Evolutionary conservation across 1,140 invertebrate species (phyloP).

Genomic region (Heliconius himera): DNA sequence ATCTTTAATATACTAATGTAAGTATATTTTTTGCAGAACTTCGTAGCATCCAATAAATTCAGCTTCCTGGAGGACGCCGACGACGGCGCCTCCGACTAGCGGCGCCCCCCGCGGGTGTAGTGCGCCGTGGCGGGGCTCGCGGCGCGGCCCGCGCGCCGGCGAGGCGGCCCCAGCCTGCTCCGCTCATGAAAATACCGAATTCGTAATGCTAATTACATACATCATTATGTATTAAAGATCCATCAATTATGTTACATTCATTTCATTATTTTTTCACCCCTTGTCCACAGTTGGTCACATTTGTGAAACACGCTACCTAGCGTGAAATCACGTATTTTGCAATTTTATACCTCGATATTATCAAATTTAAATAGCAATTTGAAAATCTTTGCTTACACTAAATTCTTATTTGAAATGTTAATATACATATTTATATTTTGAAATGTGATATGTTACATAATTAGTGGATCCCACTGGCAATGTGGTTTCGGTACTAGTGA

Average conservation of each 20-base stretch:
- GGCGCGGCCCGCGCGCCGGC: background rate
- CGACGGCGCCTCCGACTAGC: conserved; percentile 60
- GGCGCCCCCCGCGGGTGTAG: conserved; percentile 44
- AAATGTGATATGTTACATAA: too few species aligned
- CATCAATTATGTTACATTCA: background rate
- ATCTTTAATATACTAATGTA: background rate
- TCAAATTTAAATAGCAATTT: too few species aligned
- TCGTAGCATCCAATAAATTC: conserved; percentile 85
- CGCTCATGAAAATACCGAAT: background rate
- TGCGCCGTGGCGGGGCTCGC: conserved; percentile 54
- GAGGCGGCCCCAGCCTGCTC: conserved; percentile 1
- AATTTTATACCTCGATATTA: too few species aligned
- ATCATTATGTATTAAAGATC: background rate
- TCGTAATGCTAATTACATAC: background rate
- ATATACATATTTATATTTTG: too few species aligned
- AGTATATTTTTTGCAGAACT: conserved; percentile 79
- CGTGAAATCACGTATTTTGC: too few species aligned
- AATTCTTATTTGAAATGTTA: too few species aligned
- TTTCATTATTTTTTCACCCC: too few species aligned
- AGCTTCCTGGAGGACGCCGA: conserved; percentile 78
- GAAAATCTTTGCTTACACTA: too few species aligned
- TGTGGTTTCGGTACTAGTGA: background rate
- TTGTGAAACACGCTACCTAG: too few species aligned
- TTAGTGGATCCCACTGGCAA: background rate
- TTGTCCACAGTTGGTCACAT: too few species aligned